Percentiles rank a stretch among this genome's conserved stretches.
phyloP scores from a whole-genome alignment of 2,888 invertebrate species.

The Pandemis heparana region DNA sequence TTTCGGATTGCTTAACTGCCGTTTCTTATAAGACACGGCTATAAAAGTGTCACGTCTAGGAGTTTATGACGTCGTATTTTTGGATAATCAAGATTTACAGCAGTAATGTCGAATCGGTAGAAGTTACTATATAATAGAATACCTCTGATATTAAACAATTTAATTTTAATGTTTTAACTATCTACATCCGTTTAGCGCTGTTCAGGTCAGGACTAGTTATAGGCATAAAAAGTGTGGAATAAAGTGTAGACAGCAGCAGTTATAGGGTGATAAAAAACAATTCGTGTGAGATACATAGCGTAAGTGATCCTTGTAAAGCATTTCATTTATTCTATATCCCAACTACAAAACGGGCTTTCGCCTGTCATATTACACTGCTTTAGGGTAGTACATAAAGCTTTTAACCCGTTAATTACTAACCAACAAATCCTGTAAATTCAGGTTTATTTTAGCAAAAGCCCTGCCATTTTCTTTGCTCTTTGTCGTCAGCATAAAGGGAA shows the following conservation, averaged over 20 bases:
- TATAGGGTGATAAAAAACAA: not conserved
- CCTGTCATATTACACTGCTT: slow-evolving; percentile 15
- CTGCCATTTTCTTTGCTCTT: slow-evolving; percentile 26
- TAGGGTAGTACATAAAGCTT: slow-evolving; percentile 5
- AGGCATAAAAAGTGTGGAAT: not conserved
- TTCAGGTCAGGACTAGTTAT: not conserved
- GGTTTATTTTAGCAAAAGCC: slow-evolving; percentile 19
- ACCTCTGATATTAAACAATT: not conserved
- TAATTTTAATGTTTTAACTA: not conserved
- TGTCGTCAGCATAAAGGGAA: slow-evolving; percentile 34
- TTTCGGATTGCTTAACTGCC: slow-evolving; percentile 15
- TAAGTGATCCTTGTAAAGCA: not conserved
- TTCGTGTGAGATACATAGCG: not conserved
- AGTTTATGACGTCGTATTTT: slow-evolving; percentile 39
- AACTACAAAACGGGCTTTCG: not conserved
- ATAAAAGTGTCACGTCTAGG: slow-evolving; percentile 38
- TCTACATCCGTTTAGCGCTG: not conserved
- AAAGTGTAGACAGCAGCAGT: not conserved
- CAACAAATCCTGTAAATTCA: slow-evolving; percentile 30
- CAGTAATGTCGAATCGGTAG: slow-evolving; percentile 31
- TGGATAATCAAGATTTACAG: slow-evolving; percentile 33
- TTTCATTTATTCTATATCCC: not conserved
- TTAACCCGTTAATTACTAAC: slow-evolving; percentile 28
- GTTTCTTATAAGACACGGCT: slow-evolving; percentile 26
- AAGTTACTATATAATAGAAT: slow-evolving; percentile 19